Conservation (phyloP, 2,888 invertebrate species). For the Molanna angustata region DNA sequence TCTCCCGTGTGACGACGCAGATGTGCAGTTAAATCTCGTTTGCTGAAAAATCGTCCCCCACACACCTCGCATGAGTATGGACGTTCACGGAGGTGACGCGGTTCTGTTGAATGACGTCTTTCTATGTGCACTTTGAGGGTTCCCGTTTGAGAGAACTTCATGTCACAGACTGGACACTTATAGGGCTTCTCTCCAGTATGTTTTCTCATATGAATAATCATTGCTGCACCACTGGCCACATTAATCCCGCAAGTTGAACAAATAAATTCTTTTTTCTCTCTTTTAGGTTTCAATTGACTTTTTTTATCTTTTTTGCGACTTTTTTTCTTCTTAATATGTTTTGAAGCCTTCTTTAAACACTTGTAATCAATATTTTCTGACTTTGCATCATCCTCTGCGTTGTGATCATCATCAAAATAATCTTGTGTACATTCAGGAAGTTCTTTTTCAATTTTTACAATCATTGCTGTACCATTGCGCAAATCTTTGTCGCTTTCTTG, state of each 20-base stretch:
- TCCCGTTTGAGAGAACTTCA: constrained; percentile 36
- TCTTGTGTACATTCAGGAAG: background rate
- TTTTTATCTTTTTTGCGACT: background rate
- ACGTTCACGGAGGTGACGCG: constrained; percentile 29
- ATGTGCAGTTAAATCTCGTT: constrained; percentile 43
- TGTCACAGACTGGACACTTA: constrained; percentile 43
- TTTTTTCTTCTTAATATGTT: background rate
- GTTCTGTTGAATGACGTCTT: constrained; percentile 46
- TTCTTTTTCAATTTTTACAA: background rate
- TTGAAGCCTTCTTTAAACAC: no score
- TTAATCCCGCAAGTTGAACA: constrained; percentile 17
- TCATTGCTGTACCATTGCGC: background rate
- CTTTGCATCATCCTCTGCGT: background rate
- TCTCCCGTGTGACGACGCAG: constrained; percentile 47
- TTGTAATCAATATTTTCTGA: no score
- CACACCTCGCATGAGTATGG: constrained; percentile 43
- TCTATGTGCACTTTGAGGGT: constrained; percentile 44
- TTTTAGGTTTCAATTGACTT: background rate
- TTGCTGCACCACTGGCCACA: constrained; percentile 11
- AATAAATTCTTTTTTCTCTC: constrained; percentile 8
- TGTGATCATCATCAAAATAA: background rate
- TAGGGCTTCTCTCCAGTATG: constrained; percentile 30
- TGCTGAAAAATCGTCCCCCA: constrained; percentile 44
- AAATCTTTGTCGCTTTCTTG: constrained; percentile 20
- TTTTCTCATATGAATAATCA: constrained; percentile 21